Evolutionary conservation across 2,113 vertebrate genomes (phyloP).

Genomic region (Eretmochelys imbricata): DNA sequence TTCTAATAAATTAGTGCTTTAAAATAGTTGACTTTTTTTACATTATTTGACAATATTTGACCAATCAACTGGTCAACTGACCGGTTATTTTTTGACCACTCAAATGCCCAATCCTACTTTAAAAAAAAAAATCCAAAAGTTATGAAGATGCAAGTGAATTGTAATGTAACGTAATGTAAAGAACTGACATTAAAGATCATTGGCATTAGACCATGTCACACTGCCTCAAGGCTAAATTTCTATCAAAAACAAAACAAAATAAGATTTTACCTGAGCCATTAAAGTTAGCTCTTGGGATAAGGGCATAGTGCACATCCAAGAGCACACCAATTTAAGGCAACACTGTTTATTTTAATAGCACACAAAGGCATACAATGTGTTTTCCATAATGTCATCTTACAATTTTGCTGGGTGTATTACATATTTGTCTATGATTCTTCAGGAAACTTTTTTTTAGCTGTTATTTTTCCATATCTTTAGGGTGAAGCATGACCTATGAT

Average conservation of each 20-base stretch:
- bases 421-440: background rate
- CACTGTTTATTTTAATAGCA: background rate
- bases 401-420: background rate
- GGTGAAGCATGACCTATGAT: background rate
- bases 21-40: background rate
- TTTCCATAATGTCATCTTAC: background rate
- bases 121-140: background rate
- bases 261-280: background rate
- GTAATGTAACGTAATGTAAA: background rate
- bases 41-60: background rate
- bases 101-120: background rate
- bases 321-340: background rate
- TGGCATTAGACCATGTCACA: background rate
- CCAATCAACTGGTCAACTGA: background rate
- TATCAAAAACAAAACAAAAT: background rate
- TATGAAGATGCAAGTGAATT: background rate
- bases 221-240: background rate
- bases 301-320: background rate
- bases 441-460: background rate
- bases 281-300: background rate
- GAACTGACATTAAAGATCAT: background rate
- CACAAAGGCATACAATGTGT: background rate
- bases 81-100: too few relatives aligned
- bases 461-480: background rate
- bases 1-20: background rate